Base-by-base conservation (phyloP, 1,140 invertebrate genomes). In the Myzus persicae region DNA sequence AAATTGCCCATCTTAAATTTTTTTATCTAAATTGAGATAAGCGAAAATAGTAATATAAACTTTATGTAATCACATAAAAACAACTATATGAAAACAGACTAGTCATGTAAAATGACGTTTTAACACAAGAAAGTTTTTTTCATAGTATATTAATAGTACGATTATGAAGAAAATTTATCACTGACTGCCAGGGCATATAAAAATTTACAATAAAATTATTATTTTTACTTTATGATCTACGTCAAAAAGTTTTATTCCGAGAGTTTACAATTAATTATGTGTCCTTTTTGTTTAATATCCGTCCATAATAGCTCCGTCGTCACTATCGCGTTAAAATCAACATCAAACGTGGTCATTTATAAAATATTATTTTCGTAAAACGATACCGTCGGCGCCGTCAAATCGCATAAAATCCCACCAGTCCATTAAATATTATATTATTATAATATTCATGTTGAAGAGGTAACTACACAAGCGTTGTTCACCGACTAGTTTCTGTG, bases 371-470 rank as follows among this genome's bases (percentile, higher is more conserved):
- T 48, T 87, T 54, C 36, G 87, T 38, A 51, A 51, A 51, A 89
- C 46, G 46, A 89, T n/a, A 51, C 46, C 87, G 11, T n/a, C 36
- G 46, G n/a, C 46, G 87, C 24, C 46, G n/a, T 38, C 48, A 24
- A 89, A 54, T n/a, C 85, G 31, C 46, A 44, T 44, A 87, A 51
- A 51, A 89, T 89, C 7, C n/a, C n/a, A 46, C 36, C 44, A 31
- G 46, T 51, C n/a, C 46, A 38, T 48, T 89, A 89, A 48, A 51
- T 44, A 88, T 88, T 44, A 88, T 88, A 88, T 85, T 48, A 51
- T 36, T 88, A 88, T 51, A 46, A 42, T 89, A 48, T 44, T 36
- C 11, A 14, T 44, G 84, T 46, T 36, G 59, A 76, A n/a, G 59
- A 76, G 11, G 59, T 31, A 59, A 6, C 3, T 22, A 7, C 22